Evolutionary conservation across 2,888 invertebrate genomes (phyloP).

Genomic region (Endotricha flammealis): DNA sequence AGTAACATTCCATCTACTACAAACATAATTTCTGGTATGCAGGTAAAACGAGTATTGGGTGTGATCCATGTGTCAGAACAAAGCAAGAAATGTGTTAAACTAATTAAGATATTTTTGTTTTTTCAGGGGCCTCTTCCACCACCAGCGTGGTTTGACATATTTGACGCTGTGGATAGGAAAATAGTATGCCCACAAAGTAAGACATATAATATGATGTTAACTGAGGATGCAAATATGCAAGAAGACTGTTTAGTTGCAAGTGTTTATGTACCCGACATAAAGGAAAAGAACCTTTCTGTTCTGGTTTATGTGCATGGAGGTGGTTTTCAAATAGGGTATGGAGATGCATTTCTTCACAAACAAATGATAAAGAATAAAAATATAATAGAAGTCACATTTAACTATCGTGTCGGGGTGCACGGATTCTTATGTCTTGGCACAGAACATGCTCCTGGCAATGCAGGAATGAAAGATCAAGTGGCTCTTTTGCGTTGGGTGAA

Average conservation of each 20-base stretch:
- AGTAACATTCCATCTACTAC: too few relatives aligned
- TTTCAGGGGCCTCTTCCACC: slow-evolving; percentile 23
- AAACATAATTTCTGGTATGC: too few relatives aligned
- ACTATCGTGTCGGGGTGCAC: slow-evolving; percentile 27
- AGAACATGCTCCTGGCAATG: slow-evolving; percentile 35
- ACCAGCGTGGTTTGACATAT: slow-evolving; percentile 17
- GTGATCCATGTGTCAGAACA: too few relatives aligned
- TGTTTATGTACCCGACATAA: slow-evolving; percentile 28
- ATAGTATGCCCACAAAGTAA: slow-evolving; percentile 22
- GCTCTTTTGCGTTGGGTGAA: slow-evolving; percentile 25
- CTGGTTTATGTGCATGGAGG: slow-evolving; percentile 34
- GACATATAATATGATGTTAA: background rate
- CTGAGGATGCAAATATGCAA: background rate
- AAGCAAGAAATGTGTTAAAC: too few relatives aligned
- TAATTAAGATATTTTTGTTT: too few relatives aligned
- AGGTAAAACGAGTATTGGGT: too few relatives aligned
- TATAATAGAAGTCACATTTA: slow-evolving; percentile 23
- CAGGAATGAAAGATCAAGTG: slow-evolving; percentile 37
- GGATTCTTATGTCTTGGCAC: slow-evolving; percentile 41
- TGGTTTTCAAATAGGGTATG: slow-evolving; percentile 22
- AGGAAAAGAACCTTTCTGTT: slow-evolving; percentile 28
- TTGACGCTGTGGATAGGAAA: slow-evolving; percentile 18
- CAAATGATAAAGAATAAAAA: slow-evolving; percentile 17
- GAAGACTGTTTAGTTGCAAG: slow-evolving; percentile 31
- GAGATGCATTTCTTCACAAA: slow-evolving; percentile 11